Percentiles rank a stretch among this genome's conserved stretches.
Conservation (phyloP, 2,888 invertebrate species). For the Euplexia lucipara region DNA sequence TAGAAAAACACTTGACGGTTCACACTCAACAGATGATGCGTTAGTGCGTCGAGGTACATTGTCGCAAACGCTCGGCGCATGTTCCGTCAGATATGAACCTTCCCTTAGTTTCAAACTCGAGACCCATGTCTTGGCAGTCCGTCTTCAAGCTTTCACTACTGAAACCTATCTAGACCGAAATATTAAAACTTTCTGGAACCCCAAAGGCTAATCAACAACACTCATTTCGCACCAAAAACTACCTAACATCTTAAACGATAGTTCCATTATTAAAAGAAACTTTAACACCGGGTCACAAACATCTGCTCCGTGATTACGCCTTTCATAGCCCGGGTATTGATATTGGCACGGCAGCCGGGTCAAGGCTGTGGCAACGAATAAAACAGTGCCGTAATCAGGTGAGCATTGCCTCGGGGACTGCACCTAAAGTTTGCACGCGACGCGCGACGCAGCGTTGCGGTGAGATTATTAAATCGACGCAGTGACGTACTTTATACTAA, state of each 20-base stretch:
- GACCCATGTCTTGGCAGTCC: too few species aligned
- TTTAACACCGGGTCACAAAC: conserved; percentile 4
- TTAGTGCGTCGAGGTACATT: too few species aligned
- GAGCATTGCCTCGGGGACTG: conserved; percentile 56
- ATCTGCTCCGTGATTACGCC: conserved; percentile 7
- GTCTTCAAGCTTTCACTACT: too few species aligned
- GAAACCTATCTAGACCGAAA: too few species aligned
- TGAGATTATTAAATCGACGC: conserved; percentile 25
- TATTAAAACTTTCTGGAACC: too few species aligned
- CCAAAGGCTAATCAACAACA: not conserved
- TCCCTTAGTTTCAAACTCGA: too few species aligned
- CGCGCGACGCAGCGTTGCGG: conserved; percentile 47
- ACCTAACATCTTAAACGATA: not conserved
- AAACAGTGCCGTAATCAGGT: conserved; percentile 54
- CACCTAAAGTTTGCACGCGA: conserved; percentile 65
- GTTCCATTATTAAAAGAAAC: conserved; percentile 1
- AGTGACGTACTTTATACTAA: too few species aligned
- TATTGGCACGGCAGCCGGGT: conserved; percentile 44
- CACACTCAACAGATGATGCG: too few species aligned
- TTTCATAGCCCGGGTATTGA: conserved; percentile 33
- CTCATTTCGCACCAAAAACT: not conserved
- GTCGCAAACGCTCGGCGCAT: too few species aligned
- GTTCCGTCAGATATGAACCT: too few species aligned
- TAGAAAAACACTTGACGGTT: too few species aligned
- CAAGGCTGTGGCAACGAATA: conserved; percentile 51